Evolutionary conservation across 1,140 invertebrate genomes (phyloP).

Genomic region (Diorhabda carinulata): DNA sequence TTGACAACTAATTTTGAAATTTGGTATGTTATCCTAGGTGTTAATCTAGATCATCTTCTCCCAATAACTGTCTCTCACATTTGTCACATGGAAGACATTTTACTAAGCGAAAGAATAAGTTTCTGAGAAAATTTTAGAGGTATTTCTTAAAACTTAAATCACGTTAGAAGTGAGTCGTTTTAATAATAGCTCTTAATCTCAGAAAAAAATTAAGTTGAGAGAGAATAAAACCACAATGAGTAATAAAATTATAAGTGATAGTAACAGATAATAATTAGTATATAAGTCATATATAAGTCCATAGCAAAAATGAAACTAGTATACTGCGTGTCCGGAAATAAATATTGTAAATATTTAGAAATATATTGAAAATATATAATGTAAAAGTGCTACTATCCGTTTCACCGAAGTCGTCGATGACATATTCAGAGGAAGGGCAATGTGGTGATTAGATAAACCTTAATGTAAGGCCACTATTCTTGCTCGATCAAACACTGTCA

Average conservation of each 20-base stretch:
- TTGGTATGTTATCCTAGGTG: neutral
- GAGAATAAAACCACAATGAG: neutral
- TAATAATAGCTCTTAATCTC: neutral
- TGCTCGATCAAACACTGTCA: neutral
- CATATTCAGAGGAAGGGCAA: too few relatives aligned
- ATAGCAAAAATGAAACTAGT: neutral
- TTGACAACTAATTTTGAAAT: neutral
- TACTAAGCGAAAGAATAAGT: neutral
- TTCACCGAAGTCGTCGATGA: neutral
- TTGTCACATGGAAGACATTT: neutral
- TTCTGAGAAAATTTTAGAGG: neutral
- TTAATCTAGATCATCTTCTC: neutral
- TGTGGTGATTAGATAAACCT: too few relatives aligned
- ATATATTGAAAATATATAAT: neutral
- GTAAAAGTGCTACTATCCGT: constrained; percentile 1
- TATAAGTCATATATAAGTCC: neutral
- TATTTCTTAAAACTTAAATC: neutral
- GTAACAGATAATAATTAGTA: too few relatives aligned
- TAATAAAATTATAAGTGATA: too few relatives aligned
- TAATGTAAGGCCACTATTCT: too few relatives aligned
- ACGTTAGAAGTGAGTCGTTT: neutral
- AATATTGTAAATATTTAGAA: neutral
- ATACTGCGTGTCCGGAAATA: neutral
- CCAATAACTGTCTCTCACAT: neutral
- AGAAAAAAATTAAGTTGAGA: neutral